Percentiles rank a stretch among this genome's conserved stretches.
phyloP scores from a whole-genome alignment of 2,113 vertebrate genomes.

The Onychostruthus taczanowskii region DNA sequence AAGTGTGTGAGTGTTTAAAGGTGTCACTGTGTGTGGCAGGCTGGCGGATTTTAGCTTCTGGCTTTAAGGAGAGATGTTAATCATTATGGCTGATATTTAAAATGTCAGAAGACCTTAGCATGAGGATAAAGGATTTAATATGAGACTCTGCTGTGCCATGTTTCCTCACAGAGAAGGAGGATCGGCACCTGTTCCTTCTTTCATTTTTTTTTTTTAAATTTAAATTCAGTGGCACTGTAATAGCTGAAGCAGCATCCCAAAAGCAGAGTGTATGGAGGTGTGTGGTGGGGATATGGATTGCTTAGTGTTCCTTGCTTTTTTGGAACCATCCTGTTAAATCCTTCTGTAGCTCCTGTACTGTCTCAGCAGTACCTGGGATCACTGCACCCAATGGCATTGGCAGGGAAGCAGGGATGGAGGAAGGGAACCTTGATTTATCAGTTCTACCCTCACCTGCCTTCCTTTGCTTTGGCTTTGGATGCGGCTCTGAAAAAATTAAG shows the following conservation, averaged over 20 bases:
- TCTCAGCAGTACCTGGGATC: not conserved
- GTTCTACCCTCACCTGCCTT: not conserved
- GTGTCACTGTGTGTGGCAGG: conserved; percentile 45
- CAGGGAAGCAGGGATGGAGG: not conserved
- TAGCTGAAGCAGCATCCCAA: not conserved
- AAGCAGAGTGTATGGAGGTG: not conserved
- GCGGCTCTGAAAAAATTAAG: not conserved
- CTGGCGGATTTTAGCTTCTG: conserved; percentile 67
- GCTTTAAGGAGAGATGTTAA: conserved; percentile 69
- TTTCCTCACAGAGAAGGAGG: conserved; percentile 2
- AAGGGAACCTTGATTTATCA: not conserved
- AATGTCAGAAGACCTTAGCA: conserved; percentile 64
- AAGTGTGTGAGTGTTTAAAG: conserved; percentile 69
- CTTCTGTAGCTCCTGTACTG: not conserved
- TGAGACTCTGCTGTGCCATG: conserved; percentile 27
- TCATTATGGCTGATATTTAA: conserved; percentile 68
- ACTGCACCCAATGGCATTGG: not conserved
- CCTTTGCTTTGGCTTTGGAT: not conserved
- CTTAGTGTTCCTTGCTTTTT: not conserved
- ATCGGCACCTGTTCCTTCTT: not conserved
- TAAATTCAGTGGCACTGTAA: not conserved
- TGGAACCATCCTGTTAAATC: not conserved
- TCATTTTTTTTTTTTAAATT: not conserved
- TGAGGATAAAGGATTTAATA: conserved; percentile 49
- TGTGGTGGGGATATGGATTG: not conserved